phyloP scores from a whole-genome alignment of 2,888 invertebrate species.

The Carcina quercana region DNA sequence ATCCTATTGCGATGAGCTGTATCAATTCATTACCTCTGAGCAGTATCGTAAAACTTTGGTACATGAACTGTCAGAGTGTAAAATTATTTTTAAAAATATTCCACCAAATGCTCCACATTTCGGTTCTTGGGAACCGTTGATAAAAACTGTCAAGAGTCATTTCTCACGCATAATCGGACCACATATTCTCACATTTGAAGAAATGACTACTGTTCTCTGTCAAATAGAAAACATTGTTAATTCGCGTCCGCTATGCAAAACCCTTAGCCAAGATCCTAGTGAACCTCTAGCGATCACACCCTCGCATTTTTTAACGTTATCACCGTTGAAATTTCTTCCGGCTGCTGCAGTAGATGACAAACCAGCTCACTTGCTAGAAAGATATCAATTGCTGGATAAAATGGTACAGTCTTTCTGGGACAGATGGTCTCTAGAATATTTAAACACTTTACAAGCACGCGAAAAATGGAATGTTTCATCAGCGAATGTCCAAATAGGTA shows the following conservation, averaged over 20 bases:
- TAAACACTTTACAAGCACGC: constrained; percentile 5
- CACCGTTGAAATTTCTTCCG: too few relatives aligned
- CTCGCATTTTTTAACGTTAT: background rate
- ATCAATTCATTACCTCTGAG: background rate
- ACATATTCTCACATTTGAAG: constrained; percentile 5
- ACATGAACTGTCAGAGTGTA: background rate
- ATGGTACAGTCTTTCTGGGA: constrained; percentile 8
- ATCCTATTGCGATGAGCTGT: background rate
- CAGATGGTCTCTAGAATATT: constrained; percentile 8
- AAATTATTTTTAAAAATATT: constrained; percentile 1
- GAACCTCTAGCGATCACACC: background rate
- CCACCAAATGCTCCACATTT: constrained; percentile 2
- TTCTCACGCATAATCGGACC: constrained; percentile 5
- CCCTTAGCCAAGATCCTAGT: constrained; percentile 6
- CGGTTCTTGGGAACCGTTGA: constrained; percentile 3
- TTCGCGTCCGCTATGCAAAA: constrained; percentile 5
- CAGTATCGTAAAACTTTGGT: background rate
- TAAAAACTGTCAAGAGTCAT: constrained; percentile 5
- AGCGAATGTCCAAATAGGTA: background rate
- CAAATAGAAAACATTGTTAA: constrained; percentile 8
- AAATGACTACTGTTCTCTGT: constrained; percentile 1
- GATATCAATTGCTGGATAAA: constrained; percentile 1
- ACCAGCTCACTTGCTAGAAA: background rate
- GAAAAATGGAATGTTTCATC: constrained; percentile 3
- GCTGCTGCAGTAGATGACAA: background rate